phyloP scores from a whole-genome alignment of 2,113 vertebrate species.

The Formicarius rufipectus region DNA sequence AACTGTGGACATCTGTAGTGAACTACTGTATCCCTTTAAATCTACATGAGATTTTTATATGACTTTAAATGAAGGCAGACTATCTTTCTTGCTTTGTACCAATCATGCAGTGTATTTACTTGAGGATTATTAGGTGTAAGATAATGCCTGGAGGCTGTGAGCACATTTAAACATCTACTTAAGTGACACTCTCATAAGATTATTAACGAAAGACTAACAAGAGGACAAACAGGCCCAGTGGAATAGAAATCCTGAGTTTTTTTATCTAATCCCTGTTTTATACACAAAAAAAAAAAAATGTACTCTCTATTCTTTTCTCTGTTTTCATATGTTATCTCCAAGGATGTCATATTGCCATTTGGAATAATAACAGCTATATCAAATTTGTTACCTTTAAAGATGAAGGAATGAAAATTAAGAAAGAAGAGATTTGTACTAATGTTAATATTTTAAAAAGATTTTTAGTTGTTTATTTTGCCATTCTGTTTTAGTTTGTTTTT shows the following conservation, averaged over 20 bases:
- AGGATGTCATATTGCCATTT: background rate
- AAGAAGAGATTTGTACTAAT: fast-evolving
- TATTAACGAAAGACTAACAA: background rate
- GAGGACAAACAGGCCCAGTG: background rate
- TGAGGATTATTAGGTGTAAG: background rate
- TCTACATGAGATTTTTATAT: background rate
- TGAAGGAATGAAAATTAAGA: background rate
- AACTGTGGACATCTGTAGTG: background rate
- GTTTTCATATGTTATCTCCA: background rate
- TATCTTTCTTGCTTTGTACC: background rate
- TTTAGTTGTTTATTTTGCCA: background rate
- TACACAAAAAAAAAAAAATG: too few species aligned
- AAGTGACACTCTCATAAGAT: background rate
- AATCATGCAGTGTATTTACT: background rate
- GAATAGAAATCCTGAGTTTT: background rate
- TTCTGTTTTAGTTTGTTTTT: background rate
- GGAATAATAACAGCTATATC: background rate
- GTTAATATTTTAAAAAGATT: background rate
- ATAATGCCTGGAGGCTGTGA: background rate
- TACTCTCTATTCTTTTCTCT: background rate
- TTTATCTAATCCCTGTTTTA: fast-evolving
- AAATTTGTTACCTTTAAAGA: background rate
- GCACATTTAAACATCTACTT: background rate
- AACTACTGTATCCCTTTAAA: background rate
- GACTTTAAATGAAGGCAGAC: background rate